These are phyloP conservation scores for Avahi laniger DNA, from an alignment of 2,797 vertebrate species.

Conservation along the genomic window DNA sequence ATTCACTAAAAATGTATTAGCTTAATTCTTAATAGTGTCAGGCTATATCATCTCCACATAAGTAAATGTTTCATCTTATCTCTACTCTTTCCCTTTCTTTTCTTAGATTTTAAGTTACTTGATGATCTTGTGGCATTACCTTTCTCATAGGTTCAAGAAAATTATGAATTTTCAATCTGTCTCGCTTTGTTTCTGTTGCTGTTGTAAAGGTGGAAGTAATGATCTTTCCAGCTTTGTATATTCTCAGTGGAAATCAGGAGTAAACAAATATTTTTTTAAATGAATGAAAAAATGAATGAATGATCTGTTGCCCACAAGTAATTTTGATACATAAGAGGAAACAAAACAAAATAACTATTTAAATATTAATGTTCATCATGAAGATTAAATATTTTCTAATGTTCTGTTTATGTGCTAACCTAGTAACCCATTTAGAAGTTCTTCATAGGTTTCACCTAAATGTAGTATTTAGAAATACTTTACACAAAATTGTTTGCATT, in stretches of 20 bases:
- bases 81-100: background rate
- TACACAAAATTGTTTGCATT: background rate
- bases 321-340: background rate
- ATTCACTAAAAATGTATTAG: background rate
- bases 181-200: background rate
- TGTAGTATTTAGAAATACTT: background rate
- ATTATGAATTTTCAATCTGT: background rate
- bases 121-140: background rate
- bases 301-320: background rate
- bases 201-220: background rate
- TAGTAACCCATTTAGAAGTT: background rate
- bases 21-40: background rate
- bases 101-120: background rate
- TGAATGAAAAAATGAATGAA: background rate
- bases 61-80: background rate
- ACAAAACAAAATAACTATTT: background rate
- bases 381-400: conserved; percentile 9
- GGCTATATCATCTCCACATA: background rate
- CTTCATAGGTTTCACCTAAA: background rate
- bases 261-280: background rate
- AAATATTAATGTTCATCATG: background rate
- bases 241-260: background rate
- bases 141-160: background rate
- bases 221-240: background rate
- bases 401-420: background rate